phyloP scores from a whole-genome alignment of 2,888 invertebrate species.

The Tetheella fluctuosa region DNA sequence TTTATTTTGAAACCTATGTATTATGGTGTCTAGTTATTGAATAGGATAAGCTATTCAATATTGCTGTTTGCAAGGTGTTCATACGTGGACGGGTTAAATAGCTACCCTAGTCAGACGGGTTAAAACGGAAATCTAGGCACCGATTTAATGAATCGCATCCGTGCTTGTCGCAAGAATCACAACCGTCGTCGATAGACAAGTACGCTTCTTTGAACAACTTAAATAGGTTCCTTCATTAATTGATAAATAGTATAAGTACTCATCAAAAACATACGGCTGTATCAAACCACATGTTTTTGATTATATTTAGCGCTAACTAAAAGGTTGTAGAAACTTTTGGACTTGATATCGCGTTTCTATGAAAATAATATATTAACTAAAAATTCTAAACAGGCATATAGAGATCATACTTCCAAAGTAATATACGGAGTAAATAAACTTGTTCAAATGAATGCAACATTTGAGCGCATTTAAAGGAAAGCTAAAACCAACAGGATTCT shows the following conservation, averaged over 20 bases:
- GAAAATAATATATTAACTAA: too few relatives aligned
- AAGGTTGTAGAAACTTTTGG: too few relatives aligned
- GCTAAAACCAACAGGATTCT: not conserved
- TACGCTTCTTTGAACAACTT: slow-evolving; percentile 36
- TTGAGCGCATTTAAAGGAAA: not conserved
- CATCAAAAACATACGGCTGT: too few relatives aligned
- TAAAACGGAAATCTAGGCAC: slow-evolving; percentile 76
- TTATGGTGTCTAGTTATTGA: not conserved
- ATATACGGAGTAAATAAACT: not conserved
- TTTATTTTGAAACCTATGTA: not conserved
- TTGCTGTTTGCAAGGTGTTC: slow-evolving; percentile 30
- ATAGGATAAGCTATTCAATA: not conserved
- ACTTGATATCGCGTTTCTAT: too few relatives aligned
- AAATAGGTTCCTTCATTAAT: slow-evolving; percentile 30
- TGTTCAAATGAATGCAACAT: not conserved
- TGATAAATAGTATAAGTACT: too few relatives aligned
- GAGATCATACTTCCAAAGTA: not conserved
- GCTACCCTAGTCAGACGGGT: slow-evolving; percentile 62
- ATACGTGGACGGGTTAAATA: slow-evolving; percentile 44
- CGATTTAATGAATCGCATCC: slow-evolving; percentile 77
- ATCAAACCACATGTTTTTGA: too few relatives aligned
- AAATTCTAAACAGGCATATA: not conserved
- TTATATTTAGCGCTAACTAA: too few relatives aligned
- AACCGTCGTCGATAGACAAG: slow-evolving; percentile 36
- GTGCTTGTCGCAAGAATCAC: slow-evolving; percentile 54